Percentiles rank a stretch among this genome's conserved stretches.
phyloP scores from a whole-genome alignment of 2,113 vertebrate genomes.

The Porphyrio hochstetteri region DNA sequence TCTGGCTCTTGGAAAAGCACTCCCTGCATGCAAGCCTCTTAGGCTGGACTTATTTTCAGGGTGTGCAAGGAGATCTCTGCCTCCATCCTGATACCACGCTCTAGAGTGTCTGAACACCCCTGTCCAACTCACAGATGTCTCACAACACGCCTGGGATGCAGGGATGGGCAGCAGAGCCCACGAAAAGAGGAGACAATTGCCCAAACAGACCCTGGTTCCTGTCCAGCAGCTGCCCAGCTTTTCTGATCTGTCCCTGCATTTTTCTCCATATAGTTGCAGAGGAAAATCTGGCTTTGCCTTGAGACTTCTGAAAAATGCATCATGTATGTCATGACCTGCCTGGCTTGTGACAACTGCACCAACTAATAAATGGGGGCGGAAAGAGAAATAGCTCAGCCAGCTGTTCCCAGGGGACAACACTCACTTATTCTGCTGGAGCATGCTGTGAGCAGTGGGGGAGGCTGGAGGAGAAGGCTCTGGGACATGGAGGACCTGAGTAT shows the following conservation, averaged over 20 bases:
- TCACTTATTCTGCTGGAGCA: slow-evolving; percentile 35
- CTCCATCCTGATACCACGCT: not conserved
- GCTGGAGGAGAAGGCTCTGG: accelerated
- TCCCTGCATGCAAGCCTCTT: not conserved
- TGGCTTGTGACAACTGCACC: slow-evolving; percentile 48
- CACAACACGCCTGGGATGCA: not conserved
- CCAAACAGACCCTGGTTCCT: not conserved
- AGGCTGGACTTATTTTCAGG: not conserved
- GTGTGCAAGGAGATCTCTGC: not conserved
- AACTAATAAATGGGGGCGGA: slow-evolving; percentile 44
- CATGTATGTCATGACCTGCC: slow-evolving; percentile 61
- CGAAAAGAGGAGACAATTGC: not conserved
- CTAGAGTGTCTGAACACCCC: not conserved
- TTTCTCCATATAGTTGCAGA: slow-evolving; percentile 29
- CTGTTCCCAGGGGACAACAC: slow-evolving; percentile 46
- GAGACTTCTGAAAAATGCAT: slow-evolving; percentile 55
- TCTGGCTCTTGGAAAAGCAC: not conserved
- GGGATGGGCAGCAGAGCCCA: not conserved
- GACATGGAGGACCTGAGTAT: not conserved
- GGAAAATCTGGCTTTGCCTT: slow-evolving; percentile 36
- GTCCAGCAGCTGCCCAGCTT: slow-evolving; percentile 23
- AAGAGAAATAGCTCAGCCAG: slow-evolving; percentile 67
- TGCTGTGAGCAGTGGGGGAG: not conserved
- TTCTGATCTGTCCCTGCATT: slow-evolving; percentile 25
- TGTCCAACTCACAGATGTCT: not conserved